These are phyloP conservation scores for Pandemis cinnamomeana DNA, from an alignment of 2,888 invertebrate genomes.

Conservation along the genomic window DNA sequence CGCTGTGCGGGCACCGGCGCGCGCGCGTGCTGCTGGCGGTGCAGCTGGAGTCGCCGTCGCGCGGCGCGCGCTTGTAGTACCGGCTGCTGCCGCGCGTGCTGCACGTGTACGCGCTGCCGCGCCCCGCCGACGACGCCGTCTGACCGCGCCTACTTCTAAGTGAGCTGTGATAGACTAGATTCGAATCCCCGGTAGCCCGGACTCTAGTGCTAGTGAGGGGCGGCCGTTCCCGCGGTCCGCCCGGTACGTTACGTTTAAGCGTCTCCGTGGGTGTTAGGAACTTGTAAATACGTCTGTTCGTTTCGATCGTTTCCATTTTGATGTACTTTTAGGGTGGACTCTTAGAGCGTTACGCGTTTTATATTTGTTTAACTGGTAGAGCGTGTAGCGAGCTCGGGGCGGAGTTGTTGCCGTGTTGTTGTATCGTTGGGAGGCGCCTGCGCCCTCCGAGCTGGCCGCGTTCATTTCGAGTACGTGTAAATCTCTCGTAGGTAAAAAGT, in stretches of 20 bases:
- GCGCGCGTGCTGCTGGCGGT: constrained; percentile 58
- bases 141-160: constrained; percentile 60
- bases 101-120: constrained; percentile 77
- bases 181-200: constrained; percentile 67
- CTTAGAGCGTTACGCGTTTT: constrained; percentile 77
- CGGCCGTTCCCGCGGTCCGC: constrained; percentile 59
- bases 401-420: constrained; percentile 70
- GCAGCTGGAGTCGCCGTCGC: constrained; percentile 57
- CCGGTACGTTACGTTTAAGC: constrained; percentile 65
- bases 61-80: constrained; percentile 74
- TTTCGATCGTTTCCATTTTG: constrained; percentile 79
- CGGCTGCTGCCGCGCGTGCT: constrained; percentile 81
- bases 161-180: constrained; percentile 82
- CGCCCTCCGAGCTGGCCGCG: constrained; percentile 40
- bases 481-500: constrained; percentile 35
- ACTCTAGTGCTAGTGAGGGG: constrained; percentile 72
- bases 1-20: constrained; percentile 64
- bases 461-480: constrained; percentile 31
- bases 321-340: constrained; percentile 79
- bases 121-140: constrained; percentile 46
- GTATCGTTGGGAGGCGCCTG: constrained; percentile 44
- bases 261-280: constrained; percentile 68
- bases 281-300: constrained; percentile 75
- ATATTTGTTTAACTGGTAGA: constrained; percentile 74
- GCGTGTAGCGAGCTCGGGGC: constrained; percentile 63